phyloP scores from a whole-genome alignment of 37 sponge, comb jelly and placozoan species.

The Haliclona indistincta region DNA sequence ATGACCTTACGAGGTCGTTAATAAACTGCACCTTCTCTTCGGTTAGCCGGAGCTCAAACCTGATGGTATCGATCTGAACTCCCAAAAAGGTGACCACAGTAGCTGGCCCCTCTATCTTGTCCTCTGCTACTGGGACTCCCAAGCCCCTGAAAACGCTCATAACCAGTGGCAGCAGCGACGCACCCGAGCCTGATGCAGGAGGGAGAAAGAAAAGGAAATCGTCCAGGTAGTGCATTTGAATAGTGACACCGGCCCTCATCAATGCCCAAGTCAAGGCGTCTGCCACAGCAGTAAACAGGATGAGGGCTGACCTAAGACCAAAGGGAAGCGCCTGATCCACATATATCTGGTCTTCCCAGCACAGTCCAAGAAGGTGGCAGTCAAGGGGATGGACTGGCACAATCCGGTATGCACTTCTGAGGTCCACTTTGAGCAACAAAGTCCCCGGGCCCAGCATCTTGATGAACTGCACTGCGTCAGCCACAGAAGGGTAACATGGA shows the following conservation, averaged over 20 bases:
- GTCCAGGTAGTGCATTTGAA: not conserved
- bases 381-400: not conserved
- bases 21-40: not conserved
- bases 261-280: not conserved
- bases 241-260: not conserved
- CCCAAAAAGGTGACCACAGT: too few relatives aligned
- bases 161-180: not conserved
- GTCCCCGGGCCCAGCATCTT: not conserved
- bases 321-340: not conserved
- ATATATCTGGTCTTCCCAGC: not conserved
- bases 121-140: not conserved
- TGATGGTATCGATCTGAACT: not conserved
- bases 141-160: not conserved
- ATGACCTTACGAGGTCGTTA: not conserved
- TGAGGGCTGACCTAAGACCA: too few relatives aligned
- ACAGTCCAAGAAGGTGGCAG: not conserved
- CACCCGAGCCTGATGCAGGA: not conserved
- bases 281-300: conserved; percentile 4
- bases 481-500: not conserved
- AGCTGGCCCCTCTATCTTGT: conserved; percentile 1
- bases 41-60: not conserved
- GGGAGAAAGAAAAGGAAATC: not conserved
- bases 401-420: too few relatives aligned
- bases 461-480: not conserved
- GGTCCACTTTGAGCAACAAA: not conserved